Conservation (phyloP, 2,797 vertebrate species). For the Borostomias antarcticus region DNA sequence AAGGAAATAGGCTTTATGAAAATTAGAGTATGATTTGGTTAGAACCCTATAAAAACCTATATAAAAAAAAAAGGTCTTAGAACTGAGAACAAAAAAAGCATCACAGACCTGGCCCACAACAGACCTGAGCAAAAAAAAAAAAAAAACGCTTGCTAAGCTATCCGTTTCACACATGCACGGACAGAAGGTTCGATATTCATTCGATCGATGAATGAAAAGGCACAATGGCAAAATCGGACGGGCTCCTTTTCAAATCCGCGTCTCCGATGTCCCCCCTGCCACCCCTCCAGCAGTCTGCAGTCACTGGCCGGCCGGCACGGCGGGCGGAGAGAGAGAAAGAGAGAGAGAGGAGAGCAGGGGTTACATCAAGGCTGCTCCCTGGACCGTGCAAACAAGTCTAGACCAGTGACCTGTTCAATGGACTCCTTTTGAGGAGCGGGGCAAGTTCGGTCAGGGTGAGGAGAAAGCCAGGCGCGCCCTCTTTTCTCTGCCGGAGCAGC, state of each 20-base stretch:
- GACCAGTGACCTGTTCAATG: conserved; percentile 97
- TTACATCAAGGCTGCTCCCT: conserved; percentile 98
- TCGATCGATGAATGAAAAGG: conserved; percentile 99
- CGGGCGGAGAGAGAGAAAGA: conserved; percentile 73
- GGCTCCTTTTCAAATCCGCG: conserved; percentile 94
- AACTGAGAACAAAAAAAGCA: conserved; percentile 60
- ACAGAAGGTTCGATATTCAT: conserved; percentile 99
- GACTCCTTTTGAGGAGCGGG: conserved; percentile 95
- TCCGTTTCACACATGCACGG: conserved; percentile 97
- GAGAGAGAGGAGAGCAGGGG: conserved; percentile 87
- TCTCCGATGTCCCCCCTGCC: conserved; percentile 89
- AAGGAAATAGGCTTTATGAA: too few relatives aligned
- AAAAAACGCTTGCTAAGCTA: conserved; percentile 96
- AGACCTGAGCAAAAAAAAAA: conserved; percentile 80
- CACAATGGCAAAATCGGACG: conserved; percentile 98
- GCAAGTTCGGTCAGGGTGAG: conserved; percentile 95
- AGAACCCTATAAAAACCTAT: neutral
- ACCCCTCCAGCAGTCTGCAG: conserved; percentile 88
- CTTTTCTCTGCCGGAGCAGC: conserved; percentile 94
- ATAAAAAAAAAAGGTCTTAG: conserved; percentile 38
- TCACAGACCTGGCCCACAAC: conserved; percentile 79
- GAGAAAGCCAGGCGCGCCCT: conserved; percentile 90
- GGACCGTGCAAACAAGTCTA: conserved; percentile 95
- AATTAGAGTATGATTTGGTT: neutral
- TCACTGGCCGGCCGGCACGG: conserved; percentile 90